Evolutionary conservation across 2,888 invertebrate genomes (phyloP).

Genomic region (Eueremaeus valkanovi): DNA sequence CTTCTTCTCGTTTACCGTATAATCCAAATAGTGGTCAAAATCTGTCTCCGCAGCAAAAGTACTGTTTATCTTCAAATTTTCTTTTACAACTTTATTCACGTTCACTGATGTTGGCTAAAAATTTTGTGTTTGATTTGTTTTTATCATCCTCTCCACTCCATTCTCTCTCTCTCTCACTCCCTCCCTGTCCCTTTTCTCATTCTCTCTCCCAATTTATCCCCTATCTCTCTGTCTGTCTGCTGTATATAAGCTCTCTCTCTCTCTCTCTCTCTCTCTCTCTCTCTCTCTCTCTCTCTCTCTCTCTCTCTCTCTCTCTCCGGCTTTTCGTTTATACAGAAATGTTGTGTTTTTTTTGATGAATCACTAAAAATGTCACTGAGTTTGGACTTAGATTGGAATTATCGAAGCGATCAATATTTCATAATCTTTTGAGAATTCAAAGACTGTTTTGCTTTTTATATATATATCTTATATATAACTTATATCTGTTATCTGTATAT

Average conservation of each 20-base stretch:
- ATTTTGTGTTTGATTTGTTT: not conserved
- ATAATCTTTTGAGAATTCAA: slow-evolving; percentile 21
- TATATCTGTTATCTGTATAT: no score
- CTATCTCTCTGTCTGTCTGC: no score
- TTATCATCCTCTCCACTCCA: not conserved
- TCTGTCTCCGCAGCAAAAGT: not conserved
- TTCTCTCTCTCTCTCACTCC: no score
- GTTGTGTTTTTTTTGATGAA: not conserved
- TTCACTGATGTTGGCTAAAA: not conserved
- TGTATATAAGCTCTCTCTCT: no score
- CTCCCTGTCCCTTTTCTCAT: no score
- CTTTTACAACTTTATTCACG: slow-evolving; percentile 20
- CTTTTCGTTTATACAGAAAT: not conserved
- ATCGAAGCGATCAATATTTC: slow-evolving; percentile 16
- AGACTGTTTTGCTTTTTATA: not conserved
- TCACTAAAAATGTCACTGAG: not conserved
- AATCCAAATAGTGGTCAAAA: slow-evolving; percentile 16
- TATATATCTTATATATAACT: not conserved
- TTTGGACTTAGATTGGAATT: not conserved
- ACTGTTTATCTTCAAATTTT: not conserved
- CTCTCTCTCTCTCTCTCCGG: no score
- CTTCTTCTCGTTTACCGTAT: not conserved
- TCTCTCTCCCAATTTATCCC: no score
- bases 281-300: no score
- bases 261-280: no score